Conservation (phyloP, 1,140 invertebrate genomes). For the Saxidomus purpurata region DNA sequence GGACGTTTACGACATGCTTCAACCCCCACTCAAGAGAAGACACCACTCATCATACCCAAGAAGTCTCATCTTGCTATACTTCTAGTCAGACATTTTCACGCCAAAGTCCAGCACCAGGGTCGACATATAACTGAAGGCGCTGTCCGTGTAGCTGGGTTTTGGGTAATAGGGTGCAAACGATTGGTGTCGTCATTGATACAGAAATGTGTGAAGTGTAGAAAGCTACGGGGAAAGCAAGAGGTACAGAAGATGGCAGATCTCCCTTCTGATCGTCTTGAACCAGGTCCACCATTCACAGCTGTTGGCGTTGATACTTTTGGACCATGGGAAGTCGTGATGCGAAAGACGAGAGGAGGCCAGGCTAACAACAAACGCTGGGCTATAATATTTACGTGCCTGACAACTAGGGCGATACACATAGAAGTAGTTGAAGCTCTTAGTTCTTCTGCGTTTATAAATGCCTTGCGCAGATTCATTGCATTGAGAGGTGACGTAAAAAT, state of each 20-base stretch:
- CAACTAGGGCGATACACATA: slow-evolving; percentile 9
- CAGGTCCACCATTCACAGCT: neutral
- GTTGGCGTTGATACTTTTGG: slow-evolving; percentile 45
- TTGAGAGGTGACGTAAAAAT: neutral
- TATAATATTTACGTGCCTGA: slow-evolving; percentile 47
- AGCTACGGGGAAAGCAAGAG: neutral
- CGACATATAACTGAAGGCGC: slow-evolving; percentile 46
- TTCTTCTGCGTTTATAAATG: slow-evolving; percentile 53
- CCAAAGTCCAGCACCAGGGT: slow-evolving; percentile 54
- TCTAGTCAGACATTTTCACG: neutral
- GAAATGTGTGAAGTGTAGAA: slow-evolving; percentile 47
- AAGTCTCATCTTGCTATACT: slow-evolving; percentile 19
- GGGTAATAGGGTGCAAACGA: slow-evolving; percentile 30
- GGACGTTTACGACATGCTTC: neutral
- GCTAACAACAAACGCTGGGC: slow-evolving; percentile 23
- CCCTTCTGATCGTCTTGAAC: neutral
- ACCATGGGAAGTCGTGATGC: neutral
- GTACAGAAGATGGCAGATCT: slow-evolving; percentile 28
- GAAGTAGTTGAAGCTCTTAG: slow-evolving; percentile 21
- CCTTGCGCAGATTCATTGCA: neutral
- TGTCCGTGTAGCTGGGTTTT: slow-evolving; percentile 19
- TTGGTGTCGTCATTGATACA: neutral
- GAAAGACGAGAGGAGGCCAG: neutral
- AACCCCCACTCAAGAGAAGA: neutral
- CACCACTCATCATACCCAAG: neutral